These are phyloP conservation scores for Ptilonorhynchus violaceus DNA, from an alignment of 2,113 vertebrate genomes.

Conservation along the genomic window DNA sequence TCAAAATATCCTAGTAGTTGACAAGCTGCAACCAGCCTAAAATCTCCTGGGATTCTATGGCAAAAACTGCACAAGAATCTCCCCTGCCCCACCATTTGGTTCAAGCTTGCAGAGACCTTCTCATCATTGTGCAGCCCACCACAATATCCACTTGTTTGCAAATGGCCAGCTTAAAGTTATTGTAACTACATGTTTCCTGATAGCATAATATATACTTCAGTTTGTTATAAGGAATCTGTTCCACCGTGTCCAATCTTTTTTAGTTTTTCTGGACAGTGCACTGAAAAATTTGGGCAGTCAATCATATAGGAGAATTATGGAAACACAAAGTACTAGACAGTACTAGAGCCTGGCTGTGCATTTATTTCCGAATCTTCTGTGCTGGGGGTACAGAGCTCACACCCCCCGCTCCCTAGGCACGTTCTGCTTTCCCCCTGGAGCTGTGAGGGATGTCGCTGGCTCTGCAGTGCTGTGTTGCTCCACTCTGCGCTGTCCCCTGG, in stretches of 20 bases:
- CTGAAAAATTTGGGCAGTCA: background rate
- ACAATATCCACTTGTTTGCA: background rate
- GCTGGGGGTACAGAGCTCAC: rapidly evolving
- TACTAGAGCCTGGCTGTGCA: background rate
- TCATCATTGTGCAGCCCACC: background rate
- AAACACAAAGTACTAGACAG: background rate
- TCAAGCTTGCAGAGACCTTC: background rate
- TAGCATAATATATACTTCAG: rapidly evolving
- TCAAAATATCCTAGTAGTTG: background rate
- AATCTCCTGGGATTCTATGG: background rate
- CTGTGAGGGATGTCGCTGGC: rapidly evolving
- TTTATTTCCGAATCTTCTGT: background rate
- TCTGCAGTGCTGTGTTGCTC: background rate
- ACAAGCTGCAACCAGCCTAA: background rate
- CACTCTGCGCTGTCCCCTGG: background rate
- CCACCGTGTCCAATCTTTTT: background rate
- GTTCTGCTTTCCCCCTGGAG: background rate
- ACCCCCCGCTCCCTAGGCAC: rapidly evolving
- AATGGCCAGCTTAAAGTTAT: background rate
- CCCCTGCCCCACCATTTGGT: background rate
- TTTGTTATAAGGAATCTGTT: background rate
- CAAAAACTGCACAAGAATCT: background rate
- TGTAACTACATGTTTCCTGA: background rate
- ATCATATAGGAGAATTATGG: background rate
- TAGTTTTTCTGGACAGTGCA: background rate